Conservation (phyloP, 2,888 invertebrate genomes). For the Sycophila texana region DNA sequence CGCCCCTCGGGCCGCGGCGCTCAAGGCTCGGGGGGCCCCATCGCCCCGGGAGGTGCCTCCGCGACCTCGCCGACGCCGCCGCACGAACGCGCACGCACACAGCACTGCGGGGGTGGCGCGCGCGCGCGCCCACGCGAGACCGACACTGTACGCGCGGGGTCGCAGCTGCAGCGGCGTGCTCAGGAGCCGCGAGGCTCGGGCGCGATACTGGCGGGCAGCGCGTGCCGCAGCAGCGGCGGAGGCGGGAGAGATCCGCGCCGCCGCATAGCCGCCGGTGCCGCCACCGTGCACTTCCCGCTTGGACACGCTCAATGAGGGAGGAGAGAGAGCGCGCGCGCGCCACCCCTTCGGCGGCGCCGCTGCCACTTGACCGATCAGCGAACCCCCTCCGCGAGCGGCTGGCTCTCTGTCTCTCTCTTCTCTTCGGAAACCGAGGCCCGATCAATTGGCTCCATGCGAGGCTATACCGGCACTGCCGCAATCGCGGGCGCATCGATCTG, state of each 20-base stretch:
- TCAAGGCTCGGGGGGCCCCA: too few species aligned
- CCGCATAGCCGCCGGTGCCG: constrained; percentile 69
- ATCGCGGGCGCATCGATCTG: too few species aligned
- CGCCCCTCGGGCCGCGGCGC: too few species aligned
- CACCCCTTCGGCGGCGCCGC: constrained; percentile 7
- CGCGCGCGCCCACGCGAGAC: constrained; percentile 11
- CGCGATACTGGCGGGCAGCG: neutral
- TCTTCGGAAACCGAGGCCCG: constrained; percentile 34
- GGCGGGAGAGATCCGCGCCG: constrained; percentile 53
- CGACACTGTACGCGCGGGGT: neutral
- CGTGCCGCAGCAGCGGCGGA: neutral
- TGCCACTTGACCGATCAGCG: constrained; percentile 51
- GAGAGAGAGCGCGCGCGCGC: neutral
- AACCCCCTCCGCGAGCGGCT: constrained; percentile 15
- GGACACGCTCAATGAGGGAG: neutral
- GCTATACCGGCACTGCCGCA: neutral
- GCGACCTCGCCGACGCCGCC: too few species aligned
- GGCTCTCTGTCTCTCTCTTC: neutral
- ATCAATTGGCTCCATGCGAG: constrained; percentile 50
- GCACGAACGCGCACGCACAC: too few species aligned
- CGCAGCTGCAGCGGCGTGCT: neutral
- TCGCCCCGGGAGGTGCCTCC: too few species aligned
- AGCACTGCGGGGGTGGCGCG: neutral
- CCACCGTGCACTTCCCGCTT: constrained; percentile 57
- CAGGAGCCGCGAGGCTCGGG: neutral